phyloP scores from a whole-genome alignment of 2,888 invertebrate species.

The Drosophila kuntzei region DNA sequence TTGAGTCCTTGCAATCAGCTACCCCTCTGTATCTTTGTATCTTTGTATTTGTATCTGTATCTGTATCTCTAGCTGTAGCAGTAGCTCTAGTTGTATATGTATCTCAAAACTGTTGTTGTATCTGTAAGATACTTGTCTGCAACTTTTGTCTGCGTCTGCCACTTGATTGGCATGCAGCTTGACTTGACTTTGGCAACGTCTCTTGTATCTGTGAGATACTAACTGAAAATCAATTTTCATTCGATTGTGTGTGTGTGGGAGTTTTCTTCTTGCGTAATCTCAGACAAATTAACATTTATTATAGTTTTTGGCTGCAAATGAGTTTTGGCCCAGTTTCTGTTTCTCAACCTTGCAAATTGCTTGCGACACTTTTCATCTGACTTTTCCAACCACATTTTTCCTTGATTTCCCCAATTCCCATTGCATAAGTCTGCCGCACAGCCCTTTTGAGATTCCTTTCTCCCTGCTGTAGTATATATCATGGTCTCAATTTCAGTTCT shows the following conservation, averaged over 20 bases:
- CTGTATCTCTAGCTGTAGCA: slow-evolving; percentile 4
- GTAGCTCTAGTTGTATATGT: slow-evolving; percentile 20
- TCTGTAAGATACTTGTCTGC: slow-evolving; percentile 65
- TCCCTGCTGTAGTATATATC: slow-evolving; percentile 24
- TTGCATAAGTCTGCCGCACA: slow-evolving; percentile 38
- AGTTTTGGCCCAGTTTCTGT: slow-evolving; percentile 55
- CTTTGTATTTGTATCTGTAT: slow-evolving; percentile 12
- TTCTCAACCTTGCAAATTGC: slow-evolving; percentile 61
- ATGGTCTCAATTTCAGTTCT: slow-evolving; percentile 62
- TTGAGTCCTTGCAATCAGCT: slow-evolving; percentile 60
- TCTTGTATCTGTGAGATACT: slow-evolving; percentile 27
- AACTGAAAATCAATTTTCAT: slow-evolving; percentile 70
- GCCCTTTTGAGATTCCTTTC: slow-evolving; percentile 22
- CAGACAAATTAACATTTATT: slow-evolving; percentile 74
- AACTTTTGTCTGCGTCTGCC: slow-evolving; percentile 60
- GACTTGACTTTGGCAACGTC: slow-evolving; percentile 47
- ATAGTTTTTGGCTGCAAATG: slow-evolving; percentile 55
- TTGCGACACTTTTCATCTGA: slow-evolving; percentile 71
- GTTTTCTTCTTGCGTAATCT: slow-evolving; percentile 60
- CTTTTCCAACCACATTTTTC: slow-evolving; percentile 20
- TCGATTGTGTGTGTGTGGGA: slow-evolving; percentile 41
- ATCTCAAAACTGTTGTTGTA: slow-evolving; percentile 5
- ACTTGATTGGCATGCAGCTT: slow-evolving; percentile 57
- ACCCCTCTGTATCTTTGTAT: slow-evolving; percentile 24
- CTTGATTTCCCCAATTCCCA: slow-evolving; percentile 54